Conservation (phyloP, 2,113 vertebrate species). For the Balaeniceps rex region DNA sequence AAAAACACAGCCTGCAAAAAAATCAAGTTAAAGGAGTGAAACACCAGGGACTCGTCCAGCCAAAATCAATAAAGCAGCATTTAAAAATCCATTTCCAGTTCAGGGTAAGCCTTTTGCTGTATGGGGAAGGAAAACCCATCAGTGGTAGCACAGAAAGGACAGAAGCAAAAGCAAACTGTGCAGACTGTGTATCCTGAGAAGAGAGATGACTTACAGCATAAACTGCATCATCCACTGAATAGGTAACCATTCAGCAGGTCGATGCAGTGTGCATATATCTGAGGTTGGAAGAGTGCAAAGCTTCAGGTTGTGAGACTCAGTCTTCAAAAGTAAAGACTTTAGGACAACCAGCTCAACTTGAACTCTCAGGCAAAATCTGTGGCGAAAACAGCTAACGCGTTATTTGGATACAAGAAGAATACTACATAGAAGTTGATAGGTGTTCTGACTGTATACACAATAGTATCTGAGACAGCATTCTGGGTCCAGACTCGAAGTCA, state of each 20-base stretch:
- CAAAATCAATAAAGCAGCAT: constrained; percentile 32
- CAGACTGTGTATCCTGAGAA: not conserved
- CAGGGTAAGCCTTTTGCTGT: not conserved
- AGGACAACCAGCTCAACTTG: not conserved
- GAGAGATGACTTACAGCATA: not conserved
- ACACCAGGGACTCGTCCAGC: constrained; percentile 9
- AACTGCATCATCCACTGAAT: not conserved
- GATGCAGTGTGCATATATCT: not conserved
- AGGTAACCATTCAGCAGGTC: not conserved
- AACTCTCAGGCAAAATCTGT: not conserved
- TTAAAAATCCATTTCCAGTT: constrained; percentile 49
- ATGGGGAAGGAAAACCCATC: constrained; percentile 12
- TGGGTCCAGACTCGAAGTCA: not conserved
- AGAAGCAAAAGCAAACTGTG: not conserved
- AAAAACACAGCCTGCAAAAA: constrained; percentile 11
- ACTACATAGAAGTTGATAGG: not conserved
- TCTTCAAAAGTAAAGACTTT: not conserved
- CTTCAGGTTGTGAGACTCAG: not conserved
- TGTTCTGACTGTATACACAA: not conserved
- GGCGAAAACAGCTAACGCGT: not conserved
- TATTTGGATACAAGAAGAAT: not conserved
- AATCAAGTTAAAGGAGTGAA: not conserved
- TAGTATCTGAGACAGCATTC: not conserved
- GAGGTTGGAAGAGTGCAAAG: not conserved
- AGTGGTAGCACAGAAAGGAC: not conserved